These are phyloP conservation scores for Ursus arctos DNA, from an alignment of 2,113 vertebrate species.

Conservation along the genomic window DNA sequence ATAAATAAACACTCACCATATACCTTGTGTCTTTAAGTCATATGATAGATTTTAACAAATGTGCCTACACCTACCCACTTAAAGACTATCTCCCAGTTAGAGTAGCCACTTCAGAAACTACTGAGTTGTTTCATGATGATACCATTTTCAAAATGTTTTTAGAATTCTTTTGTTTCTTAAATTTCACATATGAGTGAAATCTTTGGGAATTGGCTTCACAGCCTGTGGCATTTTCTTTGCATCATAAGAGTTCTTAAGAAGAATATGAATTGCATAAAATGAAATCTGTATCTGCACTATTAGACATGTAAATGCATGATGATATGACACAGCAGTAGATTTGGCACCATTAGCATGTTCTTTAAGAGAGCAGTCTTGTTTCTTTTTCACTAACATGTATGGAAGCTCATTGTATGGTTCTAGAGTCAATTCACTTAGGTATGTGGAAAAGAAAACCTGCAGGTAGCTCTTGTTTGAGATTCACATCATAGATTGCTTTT, in stretches of 20 bases:
- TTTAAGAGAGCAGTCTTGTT: neutral
- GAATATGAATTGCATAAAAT: neutral
- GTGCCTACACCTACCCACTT: neutral
- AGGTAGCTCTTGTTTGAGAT: neutral
- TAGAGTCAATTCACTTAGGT: neutral
- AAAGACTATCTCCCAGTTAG: neutral
- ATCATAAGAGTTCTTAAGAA: neutral
- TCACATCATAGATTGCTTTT: neutral
- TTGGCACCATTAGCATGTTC: neutral
- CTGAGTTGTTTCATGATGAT: neutral
- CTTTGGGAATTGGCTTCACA: conserved; percentile 24
- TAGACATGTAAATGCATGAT: conserved; percentile 3
- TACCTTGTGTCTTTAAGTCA: neutral
- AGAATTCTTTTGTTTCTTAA: neutral
- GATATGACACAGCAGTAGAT: neutral
- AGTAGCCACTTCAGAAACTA: conserved; percentile 8
- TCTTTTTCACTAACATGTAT: conserved; percentile 20
- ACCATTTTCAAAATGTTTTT: neutral
- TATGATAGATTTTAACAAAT: neutral
- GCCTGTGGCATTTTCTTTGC: neutral
- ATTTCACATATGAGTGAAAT: neutral
- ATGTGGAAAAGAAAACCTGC: conserved; percentile 4
- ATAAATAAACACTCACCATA: neutral
- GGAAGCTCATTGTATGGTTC: neutral
- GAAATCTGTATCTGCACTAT: neutral